These are phyloP conservation scores for Anoura caudifer DNA, from an alignment of 2,113 vertebrate species.

Conservation along the genomic window DNA sequence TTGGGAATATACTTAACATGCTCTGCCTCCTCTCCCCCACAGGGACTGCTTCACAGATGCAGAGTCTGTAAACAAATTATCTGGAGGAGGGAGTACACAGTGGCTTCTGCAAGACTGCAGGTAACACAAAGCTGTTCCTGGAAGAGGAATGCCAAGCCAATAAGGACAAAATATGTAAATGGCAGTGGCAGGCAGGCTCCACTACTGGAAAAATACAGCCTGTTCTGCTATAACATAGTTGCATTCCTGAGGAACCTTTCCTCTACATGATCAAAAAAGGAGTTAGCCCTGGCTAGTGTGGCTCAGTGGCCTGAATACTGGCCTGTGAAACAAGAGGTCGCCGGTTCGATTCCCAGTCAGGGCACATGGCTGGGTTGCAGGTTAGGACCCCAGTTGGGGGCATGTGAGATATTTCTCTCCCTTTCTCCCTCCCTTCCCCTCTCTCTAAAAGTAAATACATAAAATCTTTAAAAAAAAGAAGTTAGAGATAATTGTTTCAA, in stretches of 20 bases:
- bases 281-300: neutral
- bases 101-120: neutral
- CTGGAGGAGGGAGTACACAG: neutral
- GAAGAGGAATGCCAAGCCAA: neutral
- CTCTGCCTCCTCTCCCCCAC: fast-evolving
- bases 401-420: no score
- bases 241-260: neutral
- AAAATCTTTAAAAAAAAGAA: neutral
- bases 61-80: neutral
- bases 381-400: no score
- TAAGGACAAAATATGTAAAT: neutral
- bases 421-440: no score
- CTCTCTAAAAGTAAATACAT: no score
- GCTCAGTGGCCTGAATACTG: no score
- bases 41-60: neutral
- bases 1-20: no score
- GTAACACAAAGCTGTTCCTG: neutral
- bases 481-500: neutral
- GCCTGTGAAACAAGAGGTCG: no score
- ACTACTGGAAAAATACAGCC: neutral
- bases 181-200: neutral
- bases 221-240: neutral
- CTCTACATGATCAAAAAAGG: neutral
- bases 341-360: no score
- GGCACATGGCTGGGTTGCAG: no score